Conservation (phyloP, 2,888 invertebrate species). For the Pyralis farinalis region DNA sequence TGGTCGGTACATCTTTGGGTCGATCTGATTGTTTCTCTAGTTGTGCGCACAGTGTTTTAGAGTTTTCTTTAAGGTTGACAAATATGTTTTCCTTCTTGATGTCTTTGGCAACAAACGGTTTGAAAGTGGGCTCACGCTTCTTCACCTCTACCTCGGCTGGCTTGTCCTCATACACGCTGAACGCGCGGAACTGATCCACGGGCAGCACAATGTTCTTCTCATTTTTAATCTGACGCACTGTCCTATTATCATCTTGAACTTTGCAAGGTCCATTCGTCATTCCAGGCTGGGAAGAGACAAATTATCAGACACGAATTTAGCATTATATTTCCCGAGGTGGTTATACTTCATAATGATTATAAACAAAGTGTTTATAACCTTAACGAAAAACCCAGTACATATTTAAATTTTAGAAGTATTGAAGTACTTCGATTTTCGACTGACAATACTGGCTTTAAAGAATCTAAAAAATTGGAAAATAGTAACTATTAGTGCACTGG, state of each 20-base stretch:
- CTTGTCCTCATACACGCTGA: slow-evolving; percentile 87
- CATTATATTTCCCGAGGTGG: too few relatives aligned
- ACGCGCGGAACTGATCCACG: slow-evolving; percentile 88
- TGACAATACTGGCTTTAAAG: too few relatives aligned
- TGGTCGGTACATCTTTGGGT: slow-evolving; percentile 43
- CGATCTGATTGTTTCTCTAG: slow-evolving; percentile 55
- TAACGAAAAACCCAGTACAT: too few relatives aligned
- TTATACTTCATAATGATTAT: too few relatives aligned
- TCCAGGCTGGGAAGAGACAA: slow-evolving; percentile 47
- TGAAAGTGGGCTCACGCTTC: slow-evolving; percentile 63
- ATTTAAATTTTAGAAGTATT: too few relatives aligned
- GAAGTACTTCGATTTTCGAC: too few relatives aligned
- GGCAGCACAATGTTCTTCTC: slow-evolving; percentile 79
- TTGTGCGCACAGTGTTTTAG: slow-evolving; percentile 53
- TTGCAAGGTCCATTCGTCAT: slow-evolving; percentile 70
- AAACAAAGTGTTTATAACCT: too few relatives aligned
- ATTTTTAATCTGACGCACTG: slow-evolving; percentile 68
- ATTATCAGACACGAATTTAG: too few relatives aligned
- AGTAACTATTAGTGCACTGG: too few relatives aligned
- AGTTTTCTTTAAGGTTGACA: slow-evolving; percentile 54
- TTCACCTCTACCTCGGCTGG: slow-evolving; percentile 65
- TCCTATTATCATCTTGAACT: slow-evolving; percentile 72
- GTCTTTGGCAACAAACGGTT: slow-evolving; percentile 67
- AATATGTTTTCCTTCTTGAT: slow-evolving; percentile 58
- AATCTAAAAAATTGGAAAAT: too few relatives aligned